These are phyloP conservation scores for Cricetomys ansorgei DNA, from an alignment of 2,113 vertebrate genomes.

Conservation along the genomic window DNA sequence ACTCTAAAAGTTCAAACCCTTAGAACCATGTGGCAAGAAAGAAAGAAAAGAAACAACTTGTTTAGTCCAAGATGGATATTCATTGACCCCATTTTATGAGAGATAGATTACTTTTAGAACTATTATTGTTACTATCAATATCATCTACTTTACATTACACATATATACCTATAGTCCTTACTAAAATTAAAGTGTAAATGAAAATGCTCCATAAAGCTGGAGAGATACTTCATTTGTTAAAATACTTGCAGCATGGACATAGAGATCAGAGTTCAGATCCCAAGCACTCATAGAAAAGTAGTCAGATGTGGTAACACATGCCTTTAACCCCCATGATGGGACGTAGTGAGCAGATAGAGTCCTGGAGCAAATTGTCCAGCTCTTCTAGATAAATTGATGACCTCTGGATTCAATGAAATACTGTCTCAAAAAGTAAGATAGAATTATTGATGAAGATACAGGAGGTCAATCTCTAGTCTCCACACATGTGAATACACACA, in stretches of 20 bases:
- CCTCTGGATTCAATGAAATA: neutral
- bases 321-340: no score
- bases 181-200: conserved; percentile 13
- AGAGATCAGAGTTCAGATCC: neutral
- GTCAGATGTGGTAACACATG: neutral
- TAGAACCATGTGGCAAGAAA: neutral
- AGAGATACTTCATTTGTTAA: neutral
- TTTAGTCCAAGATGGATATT: neutral
- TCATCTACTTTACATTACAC: neutral
- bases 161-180: neutral
- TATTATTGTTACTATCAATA: neutral
- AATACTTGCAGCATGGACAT: neutral
- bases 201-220: neutral
- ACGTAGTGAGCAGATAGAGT: neutral
- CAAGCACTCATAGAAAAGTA: neutral
- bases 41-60: neutral
- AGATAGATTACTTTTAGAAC: neutral
- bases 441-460: neutral
- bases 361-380: no score
- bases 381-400: neutral
- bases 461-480: neutral
- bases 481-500: accelerated
- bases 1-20: neutral
- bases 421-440: neutral
- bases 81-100: neutral